Evolutionary conservation across 1,140 invertebrate species (phyloP), one percentile per base, ranked within the genome.

Genomic region (Zophobas atratus): DNA sequence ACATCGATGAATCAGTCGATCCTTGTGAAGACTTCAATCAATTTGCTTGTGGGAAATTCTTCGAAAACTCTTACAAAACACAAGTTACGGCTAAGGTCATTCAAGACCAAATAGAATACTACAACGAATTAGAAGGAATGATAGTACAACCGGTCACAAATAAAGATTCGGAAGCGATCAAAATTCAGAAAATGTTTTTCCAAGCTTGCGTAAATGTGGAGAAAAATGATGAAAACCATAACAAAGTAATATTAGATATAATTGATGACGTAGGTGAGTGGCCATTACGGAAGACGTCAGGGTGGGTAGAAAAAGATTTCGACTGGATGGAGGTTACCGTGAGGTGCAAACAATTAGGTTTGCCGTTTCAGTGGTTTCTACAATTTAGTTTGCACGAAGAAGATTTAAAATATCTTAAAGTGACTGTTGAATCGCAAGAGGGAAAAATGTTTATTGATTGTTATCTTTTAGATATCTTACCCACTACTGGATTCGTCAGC

Each of bases 21-120:
- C 96, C 96, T 0, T 98, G 96, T 82, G 91, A 95, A 72, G 94
- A 97, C 84, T 98, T 97, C 87, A 97, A 96, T 84, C 82, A 91
- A 76, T 96, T 94, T 79, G 90, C 93, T 0, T 95, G 94, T 82
- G 93, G 94, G 3, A 88, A 88, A 0, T 95, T 93, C 85, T 48
- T 39, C 6, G 6, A 73, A 39, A 55, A 8, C 32, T 8, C 33
- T 5, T 55, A 55, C 6, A 43, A 1, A 2, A n/a, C 38, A 20
- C 41, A 77, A 35, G 34, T 35, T 38, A 1, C n/a, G 36, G 36
- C 67, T 35, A 1, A 3, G 6, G 1, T 60, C 4, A 43, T 38
- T 1, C 53, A 71, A 51, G 20, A 72, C 46, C 6, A 70, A 49
- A 33, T 20, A 71, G 5, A 53, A 8, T 34, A 55, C 20, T 6